A percentile compares a stretch with the other conserved stretches of the same genome.
These are phyloP conservation scores for Phrynocephalus versicolor DNA, from an alignment of 2,113 vertebrate genomes.

Conservation along the genomic window DNA sequence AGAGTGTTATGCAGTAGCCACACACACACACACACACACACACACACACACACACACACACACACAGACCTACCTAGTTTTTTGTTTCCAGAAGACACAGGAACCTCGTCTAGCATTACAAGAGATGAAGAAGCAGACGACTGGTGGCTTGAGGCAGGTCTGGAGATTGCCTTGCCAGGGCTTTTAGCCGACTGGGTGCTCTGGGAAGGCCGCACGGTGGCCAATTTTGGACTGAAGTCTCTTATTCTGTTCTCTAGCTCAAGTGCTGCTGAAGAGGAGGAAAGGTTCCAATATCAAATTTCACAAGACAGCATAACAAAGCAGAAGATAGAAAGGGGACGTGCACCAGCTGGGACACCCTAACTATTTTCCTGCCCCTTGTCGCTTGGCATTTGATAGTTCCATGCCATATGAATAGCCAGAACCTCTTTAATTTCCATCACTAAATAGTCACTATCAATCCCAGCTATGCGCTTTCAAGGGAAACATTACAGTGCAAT, in stretches of 20 bases:
- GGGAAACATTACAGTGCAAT: background rate
- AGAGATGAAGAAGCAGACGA: constrained; percentile 57
- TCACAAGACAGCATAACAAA: background rate
- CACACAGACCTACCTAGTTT: constrained; percentile 80
- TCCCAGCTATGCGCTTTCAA: background rate
- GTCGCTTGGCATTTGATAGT: background rate
- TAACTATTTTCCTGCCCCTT: background rate
- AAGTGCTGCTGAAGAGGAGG: constrained; percentile 67
- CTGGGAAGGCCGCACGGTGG: constrained; percentile 62
- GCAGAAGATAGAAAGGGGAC: background rate
- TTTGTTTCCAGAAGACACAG: constrained; percentile 75
- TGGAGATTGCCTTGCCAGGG: constrained; percentile 73
- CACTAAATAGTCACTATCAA: background rate
- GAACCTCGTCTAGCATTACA: constrained; percentile 64
- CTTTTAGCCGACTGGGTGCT: constrained; percentile 59
- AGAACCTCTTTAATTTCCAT: background rate
- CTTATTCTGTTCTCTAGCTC: constrained; percentile 76
- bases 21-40: too few species aligned
- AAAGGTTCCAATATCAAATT: background rate
- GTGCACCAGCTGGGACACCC: background rate
- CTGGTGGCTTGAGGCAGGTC: constrained; percentile 66
- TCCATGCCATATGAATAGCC: background rate
- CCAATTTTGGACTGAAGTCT: constrained; percentile 73
- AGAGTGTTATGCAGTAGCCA: background rate
- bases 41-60: too few species aligned